Conservation (phyloP, 53 echinoderm and acorn worm genomes). For the Actinopyga echinites region DNA sequence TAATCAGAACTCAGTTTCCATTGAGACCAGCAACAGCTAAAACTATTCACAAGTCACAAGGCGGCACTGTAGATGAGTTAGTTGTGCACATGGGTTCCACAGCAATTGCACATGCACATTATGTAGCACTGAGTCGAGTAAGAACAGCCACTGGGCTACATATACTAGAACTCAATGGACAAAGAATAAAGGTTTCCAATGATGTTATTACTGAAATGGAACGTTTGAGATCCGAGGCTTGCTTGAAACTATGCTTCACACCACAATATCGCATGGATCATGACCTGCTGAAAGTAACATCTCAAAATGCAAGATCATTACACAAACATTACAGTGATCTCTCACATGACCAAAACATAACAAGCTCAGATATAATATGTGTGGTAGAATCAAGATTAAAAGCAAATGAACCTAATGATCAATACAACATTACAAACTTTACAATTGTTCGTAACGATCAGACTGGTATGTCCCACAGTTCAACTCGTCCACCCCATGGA, state of each 20-base stretch:
- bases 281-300: not conserved
- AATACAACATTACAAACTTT: constrained; percentile 18
- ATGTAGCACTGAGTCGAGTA: constrained; percentile 55
- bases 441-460: constrained; percentile 25
- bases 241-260: constrained; percentile 17
- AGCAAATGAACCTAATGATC: not conserved
- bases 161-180: constrained; percentile 30
- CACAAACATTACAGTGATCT: constrained; percentile 33
- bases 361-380: constrained; percentile 38
- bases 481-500: constrained; percentile 45
- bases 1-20: constrained; percentile 55
- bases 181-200: constrained; percentile 27
- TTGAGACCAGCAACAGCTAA: constrained; percentile 56
- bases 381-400: constrained; percentile 46
- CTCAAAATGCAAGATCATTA: constrained; percentile 46
- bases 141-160: constrained; percentile 20
- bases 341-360: constrained; percentile 37
- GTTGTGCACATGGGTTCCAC: constrained; percentile 54
- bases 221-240: not conserved
- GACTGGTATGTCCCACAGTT: not conserved
- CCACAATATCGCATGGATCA: constrained; percentile 2
- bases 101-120: constrained; percentile 39
- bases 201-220: constrained; percentile 31
- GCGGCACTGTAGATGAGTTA: constrained; percentile 47
- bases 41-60: constrained; percentile 72